Base-by-base conservation (phyloP, 2,113 vertebrate species). In the Engystomops pustulosus region DNA sequence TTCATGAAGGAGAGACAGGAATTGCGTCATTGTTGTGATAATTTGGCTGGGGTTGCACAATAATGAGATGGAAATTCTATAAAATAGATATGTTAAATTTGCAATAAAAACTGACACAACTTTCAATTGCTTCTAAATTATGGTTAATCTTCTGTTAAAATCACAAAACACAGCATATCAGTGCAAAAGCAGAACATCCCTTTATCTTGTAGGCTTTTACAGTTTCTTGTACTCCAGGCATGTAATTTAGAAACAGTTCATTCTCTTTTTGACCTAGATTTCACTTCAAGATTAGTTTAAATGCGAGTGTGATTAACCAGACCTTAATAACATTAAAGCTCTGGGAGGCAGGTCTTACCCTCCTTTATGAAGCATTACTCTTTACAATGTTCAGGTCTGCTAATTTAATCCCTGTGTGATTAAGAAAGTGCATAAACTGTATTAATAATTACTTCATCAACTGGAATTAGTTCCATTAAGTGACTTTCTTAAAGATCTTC, bases 221-320 rank as follows among this genome's bases (percentile, higher is more conserved):
- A 38, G 14, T 45, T 34, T 81, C 32, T 69, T 51, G 12, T 27
- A 51, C 15, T 75, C 27, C 44, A 10, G 38, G 60, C 10, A 27
- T 72, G 80, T 55, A 44, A 82, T 74, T 38, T 65, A 23, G 45
- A 82, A 44, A 62, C 34, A 44, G 80, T 74, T 83, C 81, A 60
- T 62, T 60, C 70, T 75, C 70, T 75, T 41, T 47, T 34, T 76
- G 71, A 83, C 81, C 81, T 75, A 83, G 81, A 83, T 83, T 83
- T 83, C 55, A 83, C 70, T 83, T 83, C 41, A 65, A 83, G 81
- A 83, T 83, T 76, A 75, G 55, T 51, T 65, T 83, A 65, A 83
- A 75, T 83, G 70, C 45, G 25, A 51, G 55, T 65, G 81, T 75
- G 71, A 83, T 83, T 83, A 83, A 75, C 25, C 81, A 83, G 81